Base-by-base conservation (phyloP, 2,113 vertebrate species). In the Heterotilapia buettikoferi region DNA sequence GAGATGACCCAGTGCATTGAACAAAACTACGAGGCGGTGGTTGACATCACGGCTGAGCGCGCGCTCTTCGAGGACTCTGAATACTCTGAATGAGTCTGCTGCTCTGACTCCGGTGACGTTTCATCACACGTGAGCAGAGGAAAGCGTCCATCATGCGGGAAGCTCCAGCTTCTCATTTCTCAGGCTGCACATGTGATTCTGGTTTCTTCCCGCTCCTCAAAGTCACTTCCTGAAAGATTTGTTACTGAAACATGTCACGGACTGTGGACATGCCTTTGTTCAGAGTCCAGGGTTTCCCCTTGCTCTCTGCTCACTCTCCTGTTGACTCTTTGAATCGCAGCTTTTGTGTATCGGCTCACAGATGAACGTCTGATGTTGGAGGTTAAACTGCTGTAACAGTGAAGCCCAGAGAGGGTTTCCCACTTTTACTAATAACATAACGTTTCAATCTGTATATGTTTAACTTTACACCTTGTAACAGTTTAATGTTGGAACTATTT, bases 361-460 rank as follows among this genome's bases (percentile, higher is more conserved):
- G 61, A 66, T 66, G 61, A 66, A 68, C 19, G 3, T 13, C 11
- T 21, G 63, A 68, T 68, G 19, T 66, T 66, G 61, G 61, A 66
- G 61, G 1, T 66, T 66, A 66, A 66, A 38, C 61, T 66, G 61
- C 6, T 63, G 9, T 36, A 66, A 12, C 31, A 3, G 4, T 68
- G 11, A 68, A 68, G 2, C 9, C 18, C 3, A 0, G 9, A n/a
- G 0, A 66, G 19, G 61, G 18, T 38, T 66, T 68, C 19, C 11
- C 33, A 21, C 33, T 68, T 68, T 68, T 68, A 5, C 63, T 5
- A 38, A 68, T 40, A 40, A 26, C 24, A 14, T 14, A 57, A 5
- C 2, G 0, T 40, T 68, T 68, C 1, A 38, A 18, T 68, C 19
- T 68, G 63, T 68, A 0, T 38, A 8, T 36, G 19, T 40, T 40